Percentiles rank a stretch among this genome's conserved stretches.
Evolutionary conservation across 92 coral and sea anemone species (phyloP).

Genomic region (Porites lobata): DNA sequence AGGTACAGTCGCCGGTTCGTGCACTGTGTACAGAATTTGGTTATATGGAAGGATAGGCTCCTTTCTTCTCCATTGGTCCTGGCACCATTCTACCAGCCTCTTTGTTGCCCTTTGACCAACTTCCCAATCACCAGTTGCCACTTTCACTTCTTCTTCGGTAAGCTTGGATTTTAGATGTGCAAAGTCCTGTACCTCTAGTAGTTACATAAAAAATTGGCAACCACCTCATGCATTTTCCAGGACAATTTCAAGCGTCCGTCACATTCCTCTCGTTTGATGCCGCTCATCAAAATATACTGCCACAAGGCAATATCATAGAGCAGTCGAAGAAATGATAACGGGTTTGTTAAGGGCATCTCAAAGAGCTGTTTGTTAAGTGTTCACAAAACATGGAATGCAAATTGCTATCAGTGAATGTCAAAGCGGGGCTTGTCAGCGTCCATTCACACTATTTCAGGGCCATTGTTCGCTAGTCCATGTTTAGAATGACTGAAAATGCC

Average conservation of each 20-base stretch:
- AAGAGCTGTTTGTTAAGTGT: background rate
- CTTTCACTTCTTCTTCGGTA: background rate
- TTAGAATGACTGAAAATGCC: too few species aligned
- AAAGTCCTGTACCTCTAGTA: constrained; percentile 33
- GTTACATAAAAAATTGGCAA: constrained; percentile 52
- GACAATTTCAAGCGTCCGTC: background rate
- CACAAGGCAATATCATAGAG: constrained; percentile 33
- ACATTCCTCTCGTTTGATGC: background rate
- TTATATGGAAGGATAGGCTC: constrained; percentile 10
- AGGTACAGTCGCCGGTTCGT: constrained; percentile 23
- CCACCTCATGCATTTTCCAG: constrained; percentile 61
- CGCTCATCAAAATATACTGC: background rate
- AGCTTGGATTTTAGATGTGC: constrained; percentile 4
- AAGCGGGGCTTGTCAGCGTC: background rate
- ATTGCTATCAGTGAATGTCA: background rate
- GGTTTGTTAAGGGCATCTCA: background rate
- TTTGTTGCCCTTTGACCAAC: constrained; percentile 14
- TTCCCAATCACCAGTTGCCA: constrained; percentile 39
- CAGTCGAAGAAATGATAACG: constrained; percentile 34
- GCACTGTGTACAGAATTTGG: background rate
- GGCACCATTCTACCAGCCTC: constrained; percentile 63
- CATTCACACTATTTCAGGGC: too few species aligned
- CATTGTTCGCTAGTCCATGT: too few species aligned
- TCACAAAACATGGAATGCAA: background rate
- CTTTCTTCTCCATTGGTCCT: constrained; percentile 68